Evolutionary conservation across 53 echinoderm and acorn worm species (phyloP), one percentile per base, ranked within the genome.

Genomic region (Astropecten irregularis): DNA sequence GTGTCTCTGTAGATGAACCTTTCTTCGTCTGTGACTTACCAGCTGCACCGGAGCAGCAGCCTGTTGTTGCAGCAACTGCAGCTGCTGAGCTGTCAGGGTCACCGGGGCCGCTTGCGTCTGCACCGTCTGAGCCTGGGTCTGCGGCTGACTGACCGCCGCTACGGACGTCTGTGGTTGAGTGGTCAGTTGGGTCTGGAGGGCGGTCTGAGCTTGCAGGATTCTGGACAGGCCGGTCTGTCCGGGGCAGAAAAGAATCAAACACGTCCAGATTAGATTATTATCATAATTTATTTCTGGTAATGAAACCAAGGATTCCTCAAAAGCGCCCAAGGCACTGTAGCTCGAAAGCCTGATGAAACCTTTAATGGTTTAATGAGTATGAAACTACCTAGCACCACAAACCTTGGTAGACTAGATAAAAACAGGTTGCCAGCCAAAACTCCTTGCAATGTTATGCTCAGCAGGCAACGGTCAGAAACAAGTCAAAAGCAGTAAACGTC

Each of bases 11-110:
- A n/a, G n/a, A n/a, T n/a, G n/a, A n/a, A n/a, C n/a, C n/a, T n/a
- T n/a, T n/a, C n/a, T n/a, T n/a, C n/a, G n/a, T n/a, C n/a, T n/a
- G n/a, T 1, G 50, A 81, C 83, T 64, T 63, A 88, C 88, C 82
- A 88, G 21, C 66, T 88, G 88, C 25, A 88, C 83, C 53, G 59
- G 88, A 3, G 52, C 82, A 15, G 82, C 73, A 35, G 91, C 77
- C 59, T 92, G 95, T 61, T 95, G 95, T 51, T 93, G 88, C 20
- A 95, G 87, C 49, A 95, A 52, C 68, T 95, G 95, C 52, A 95
- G 77, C 67, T 95, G 95, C 69, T 95, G 95, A 0, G 93, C 88
- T 1, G 93, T 91, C 21, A 91, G 82, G 10, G 93, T 86, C 51
- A 88, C 71, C 3, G 92, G 34, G 49, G 79, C 54, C 4, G 85